These are phyloP conservation scores for Caenorhabditis plicata DNA, from an alignment of 2,888 invertebrate genomes.

Conservation along the genomic window DNA sequence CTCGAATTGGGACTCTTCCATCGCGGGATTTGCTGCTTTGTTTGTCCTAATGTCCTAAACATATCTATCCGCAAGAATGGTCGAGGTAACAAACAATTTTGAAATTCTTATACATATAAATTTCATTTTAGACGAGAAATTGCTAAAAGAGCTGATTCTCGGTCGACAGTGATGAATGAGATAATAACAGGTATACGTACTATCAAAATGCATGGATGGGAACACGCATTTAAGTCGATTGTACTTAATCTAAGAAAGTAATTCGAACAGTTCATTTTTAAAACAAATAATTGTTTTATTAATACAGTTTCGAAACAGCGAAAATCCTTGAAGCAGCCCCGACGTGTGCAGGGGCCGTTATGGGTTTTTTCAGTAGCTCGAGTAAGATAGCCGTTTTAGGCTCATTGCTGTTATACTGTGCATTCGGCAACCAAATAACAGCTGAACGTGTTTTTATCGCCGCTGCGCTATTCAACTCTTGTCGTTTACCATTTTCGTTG, in stretches of 20 bases:
- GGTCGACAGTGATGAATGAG: slow-evolving; percentile 91
- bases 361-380: slow-evolving; percentile 41
- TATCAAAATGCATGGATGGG: slow-evolving; percentile 95
- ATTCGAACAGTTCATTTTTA: slow-evolving; percentile 66
- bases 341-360: slow-evolving; percentile 44
- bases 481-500: slow-evolving; percentile 68
- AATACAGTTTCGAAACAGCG: slow-evolving; percentile 75
- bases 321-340: slow-evolving; percentile 45
- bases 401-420: slow-evolving; percentile 78
- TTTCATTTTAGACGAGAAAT: slow-evolving; percentile 75
- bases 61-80: too few relatives aligned
- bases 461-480: slow-evolving; percentile 81
- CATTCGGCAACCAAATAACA: slow-evolving; percentile 74
- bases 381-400: slow-evolving; percentile 82
- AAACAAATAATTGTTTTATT: neutral
- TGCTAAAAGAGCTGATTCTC: slow-evolving; percentile 82
- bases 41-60: too few relatives aligned
- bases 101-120: too few relatives aligned
- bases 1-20: slow-evolving; percentile 65
- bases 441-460: slow-evolving; percentile 71
- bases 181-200: slow-evolving; percentile 89
- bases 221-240: slow-evolving; percentile 83
- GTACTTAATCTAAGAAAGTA: slow-evolving; percentile 77
- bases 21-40: too few relatives aligned
- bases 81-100: too few relatives aligned